Conservation (phyloP, 2,888 invertebrate species). For the Agonopterix heracliana region DNA sequence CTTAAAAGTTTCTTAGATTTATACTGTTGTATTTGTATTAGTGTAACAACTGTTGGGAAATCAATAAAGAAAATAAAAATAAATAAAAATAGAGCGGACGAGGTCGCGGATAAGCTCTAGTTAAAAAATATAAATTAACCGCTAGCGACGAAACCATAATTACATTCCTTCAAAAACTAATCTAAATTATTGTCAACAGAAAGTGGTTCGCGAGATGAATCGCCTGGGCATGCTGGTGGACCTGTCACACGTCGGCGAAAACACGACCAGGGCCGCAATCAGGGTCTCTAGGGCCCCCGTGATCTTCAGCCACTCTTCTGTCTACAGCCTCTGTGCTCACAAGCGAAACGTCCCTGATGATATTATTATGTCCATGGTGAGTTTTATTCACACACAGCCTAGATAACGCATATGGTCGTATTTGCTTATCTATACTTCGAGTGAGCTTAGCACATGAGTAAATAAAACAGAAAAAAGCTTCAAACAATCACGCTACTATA, state of each 20-base stretch:
- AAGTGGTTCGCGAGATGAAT: constrained; percentile 86
- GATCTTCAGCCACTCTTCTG: constrained; percentile 86
- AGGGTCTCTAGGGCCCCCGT: constrained; percentile 81
- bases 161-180: too few species aligned
- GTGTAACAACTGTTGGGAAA: too few species aligned
- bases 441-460: neutral
- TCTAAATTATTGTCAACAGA: constrained; percentile 53
- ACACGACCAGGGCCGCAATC: constrained; percentile 81
- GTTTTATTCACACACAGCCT: constrained; percentile 15
- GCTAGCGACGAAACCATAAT: too few species aligned
- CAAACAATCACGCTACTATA: neutral
- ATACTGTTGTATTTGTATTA: too few species aligned
- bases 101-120: too few species aligned
- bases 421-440: neutral
- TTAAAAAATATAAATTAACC: too few species aligned
- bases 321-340: constrained; percentile 82
- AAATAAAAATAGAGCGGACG: too few species aligned
- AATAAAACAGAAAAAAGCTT: neutral
- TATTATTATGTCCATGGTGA: constrained; percentile 74
- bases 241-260: constrained; percentile 82
- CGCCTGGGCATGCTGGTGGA: constrained; percentile 87
- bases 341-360: constrained; percentile 84
- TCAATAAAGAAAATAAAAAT: too few species aligned
- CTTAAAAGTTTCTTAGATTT: too few species aligned
- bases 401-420: too few species aligned